Percentiles rank a stretch among this genome's conserved stretches.
These are phyloP conservation scores for Drosophila seclusa DNA, from an alignment of 2,888 invertebrate genomes.

Conservation along the genomic window DNA sequence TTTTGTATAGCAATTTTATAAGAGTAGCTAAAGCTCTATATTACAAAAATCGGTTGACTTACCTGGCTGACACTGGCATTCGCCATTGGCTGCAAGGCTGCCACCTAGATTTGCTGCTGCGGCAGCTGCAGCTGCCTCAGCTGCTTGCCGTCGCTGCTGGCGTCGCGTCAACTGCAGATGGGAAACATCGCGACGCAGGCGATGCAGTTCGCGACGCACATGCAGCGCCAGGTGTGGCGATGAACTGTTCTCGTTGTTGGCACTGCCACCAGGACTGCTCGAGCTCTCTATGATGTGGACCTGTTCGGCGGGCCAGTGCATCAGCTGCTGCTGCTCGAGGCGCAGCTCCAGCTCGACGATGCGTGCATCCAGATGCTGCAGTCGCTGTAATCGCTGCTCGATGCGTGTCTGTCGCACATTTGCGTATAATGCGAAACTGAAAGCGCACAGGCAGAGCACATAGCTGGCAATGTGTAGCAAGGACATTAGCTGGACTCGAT, in stretches of 20 bases:
- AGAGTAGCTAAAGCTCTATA: background rate
- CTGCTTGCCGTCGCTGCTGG: slow-evolving; percentile 83
- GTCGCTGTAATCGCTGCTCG: slow-evolving; percentile 82
- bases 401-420: slow-evolving; percentile 83
- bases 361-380: slow-evolving; percentile 84
- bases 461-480: slow-evolving; percentile 83
- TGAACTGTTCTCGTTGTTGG: slow-evolving; percentile 37
- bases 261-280: slow-evolving; percentile 11
- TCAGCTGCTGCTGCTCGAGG: slow-evolving; percentile 74
- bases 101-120: slow-evolving; percentile 82
- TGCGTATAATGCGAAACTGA: slow-evolving; percentile 84
- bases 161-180: slow-evolving; percentile 84
- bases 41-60: slow-evolving; percentile 63
- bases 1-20: background rate
- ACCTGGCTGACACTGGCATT: slow-evolving; percentile 91
- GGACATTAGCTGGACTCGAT: slow-evolving; percentile 72
- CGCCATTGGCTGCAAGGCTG: slow-evolving; percentile 66
- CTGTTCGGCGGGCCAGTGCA: slow-evolving; percentile 71
- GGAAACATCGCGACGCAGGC: slow-evolving; percentile 84
- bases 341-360: slow-evolving; percentile 82
- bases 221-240: slow-evolving; percentile 75
- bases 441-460: slow-evolving; percentile 84
- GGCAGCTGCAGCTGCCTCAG: slow-evolving; percentile 72
- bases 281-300: slow-evolving; percentile 53
- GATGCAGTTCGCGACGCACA: slow-evolving; percentile 84